Base-by-base conservation (phyloP, 2,888 invertebrate genomes). In the Spilarctia lutea region DNA sequence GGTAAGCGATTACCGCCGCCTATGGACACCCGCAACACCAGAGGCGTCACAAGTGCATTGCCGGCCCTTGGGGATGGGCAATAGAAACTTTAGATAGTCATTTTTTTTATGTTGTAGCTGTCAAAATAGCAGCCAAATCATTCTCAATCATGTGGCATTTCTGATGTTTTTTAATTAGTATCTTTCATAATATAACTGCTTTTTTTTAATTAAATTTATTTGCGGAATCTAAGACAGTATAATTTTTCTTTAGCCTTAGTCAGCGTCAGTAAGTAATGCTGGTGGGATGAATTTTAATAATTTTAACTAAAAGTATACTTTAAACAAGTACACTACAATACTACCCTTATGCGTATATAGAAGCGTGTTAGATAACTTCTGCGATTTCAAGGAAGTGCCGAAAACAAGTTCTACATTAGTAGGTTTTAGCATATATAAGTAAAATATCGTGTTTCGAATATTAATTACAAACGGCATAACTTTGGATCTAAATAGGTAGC, bases 391-490 rank as follows among this genome's bases (percentile, higher is more conserved):
- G 63, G 63, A 63, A 63, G 30, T 63, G 30, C 63, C 63, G 27
- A 27, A 16, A 63, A 30, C 63, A 18, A 18, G 63, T 63, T 63
- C 63, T 30, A 63, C 60, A 63, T 63, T 27, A 56, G n/a, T 56
- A 56, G n/a, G 56, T 60, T 60, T 60, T 27, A 60, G 27, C 27
- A 16, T 60, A 27, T 16, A 27, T 27, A 27, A 60, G 4, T 27
- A 27, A 63, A 63, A 63, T n/a, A 30, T 30, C 63, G 27, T 63
- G 30, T 63, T 63, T 63, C 18, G 63, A 63, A 63, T 63, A 63
- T 30, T 63, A 30, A 63, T 18, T 18, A 63, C 18, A 63, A 13
- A 63, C 60, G 27, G 27, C 13, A 60, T 60, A 27, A 60, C 60
- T 60, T 56, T 60, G 60, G 27, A 60, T 27, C 60, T 60, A 60